Base-by-base conservation (phyloP, 1,140 invertebrate species). In the Stenopsyche tienmushanensis region DNA sequence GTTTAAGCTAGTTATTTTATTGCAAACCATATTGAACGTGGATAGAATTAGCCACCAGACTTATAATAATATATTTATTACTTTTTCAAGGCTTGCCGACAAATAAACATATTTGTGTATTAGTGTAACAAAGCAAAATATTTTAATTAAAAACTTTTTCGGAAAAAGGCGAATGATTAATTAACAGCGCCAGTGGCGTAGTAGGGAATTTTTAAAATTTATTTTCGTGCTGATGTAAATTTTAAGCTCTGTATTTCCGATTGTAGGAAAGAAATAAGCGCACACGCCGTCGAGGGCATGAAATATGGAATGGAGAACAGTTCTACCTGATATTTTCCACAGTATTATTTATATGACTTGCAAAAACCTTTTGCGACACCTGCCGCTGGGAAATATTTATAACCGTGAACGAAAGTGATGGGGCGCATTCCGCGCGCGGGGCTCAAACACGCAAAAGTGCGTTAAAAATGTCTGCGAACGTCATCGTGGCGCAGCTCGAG, bases 311-410 rank as follows among this genome's bases (percentile, higher is more conserved):
- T 17, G 17, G 44, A 18, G 18, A 21, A 25, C 53, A 57, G 53
- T 50, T 44, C 21, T 59, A 59, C 49, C 45, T 55, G 47, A 53
- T 54, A 65, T 65, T 60, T 63, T 64, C 64, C 57, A 52, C 49
- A 34, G 62, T 62, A 64, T 68, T 68, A 68, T 68, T 68, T 68
- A 68, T 68, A 68, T 25, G 66, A 68, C 62, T 64, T 55, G 66
- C 52, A 47, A 52, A 68, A 67, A 60, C 66, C 62, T 64, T 59
- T 54, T 26, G 64, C 44, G 67, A 65, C 67, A 69, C 64, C 67
- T 65, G 67, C 63, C 63, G 39, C 58, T n/a, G 49, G 21, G 63
- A 60, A 65, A 65, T 69, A 69, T 69, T 69, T 69, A 69, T 62
- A 64, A 62, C 55, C 25, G 54, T n/a, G 34, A 57, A 54, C 9